Evolutionary conservation across 2,888 invertebrate species (phyloP), one percentile per base, ranked within the genome.

Genomic region (Heliconius hortense): DNA sequence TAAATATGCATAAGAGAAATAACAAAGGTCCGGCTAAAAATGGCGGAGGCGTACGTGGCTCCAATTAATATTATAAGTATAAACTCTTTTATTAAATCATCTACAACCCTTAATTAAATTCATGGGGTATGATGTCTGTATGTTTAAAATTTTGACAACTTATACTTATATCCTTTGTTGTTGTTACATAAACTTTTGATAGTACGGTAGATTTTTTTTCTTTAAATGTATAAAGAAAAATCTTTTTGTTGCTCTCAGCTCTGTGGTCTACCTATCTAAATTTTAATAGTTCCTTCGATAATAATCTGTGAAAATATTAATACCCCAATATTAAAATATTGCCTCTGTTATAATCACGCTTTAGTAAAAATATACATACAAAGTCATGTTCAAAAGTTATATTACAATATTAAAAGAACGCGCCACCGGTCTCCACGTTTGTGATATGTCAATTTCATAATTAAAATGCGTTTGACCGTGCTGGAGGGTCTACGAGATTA

Each of bases 361-460:
- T 60, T 4, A 72, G 28, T 28, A 26, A 28, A 43, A 8, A 31
- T 15, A 69, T 21, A 15, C 64, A 31, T 26, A 28, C 28, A 56
- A 56, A 71, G 56, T 64, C 56, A 63, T n/a, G 43, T n/a, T n/a
- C 4, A 24, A 48, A 53, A 43, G 28, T 66, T 71, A 31, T 31
- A 70, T 43, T 64, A 28, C 0, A 60, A n/a, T 71, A 71, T 71
- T 53, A 71, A 71, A 60, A 71, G 24, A 64, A 64, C 21, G 31
- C 43, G 28, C 24, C 28, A 67, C 56, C 26, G 62, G 10, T 13
- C 26, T 64, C 82, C 83, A 79, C 78, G 80, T 82, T 86, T 85
- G 86, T 88, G 91, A 93, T 91, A 93, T 94, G 93, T 93, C 94
- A 94, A 93, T 93, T 93, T 90, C 89, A 90, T 93, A 93, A 93